Evolutionary conservation across 2,888 invertebrate species (phyloP).

Genomic region (Tortrix viridana): DNA sequence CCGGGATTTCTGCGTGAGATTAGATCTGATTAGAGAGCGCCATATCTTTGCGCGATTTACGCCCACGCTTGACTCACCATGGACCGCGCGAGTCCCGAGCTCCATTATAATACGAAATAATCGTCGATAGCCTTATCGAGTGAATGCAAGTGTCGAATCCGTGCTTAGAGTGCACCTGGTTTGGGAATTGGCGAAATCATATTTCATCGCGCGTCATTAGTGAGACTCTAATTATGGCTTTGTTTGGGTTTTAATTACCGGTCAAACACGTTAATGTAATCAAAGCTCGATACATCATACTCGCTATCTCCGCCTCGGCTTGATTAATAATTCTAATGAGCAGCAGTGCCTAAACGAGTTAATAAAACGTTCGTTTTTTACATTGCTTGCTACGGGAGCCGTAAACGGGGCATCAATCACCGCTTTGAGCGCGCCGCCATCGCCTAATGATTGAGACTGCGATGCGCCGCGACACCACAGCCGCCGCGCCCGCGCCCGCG

Average conservation of each 20-base stretch:
- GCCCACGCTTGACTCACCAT: slow-evolving; percentile 63
- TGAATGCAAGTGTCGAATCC: slow-evolving; percentile 37
- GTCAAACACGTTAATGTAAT: slow-evolving; percentile 80
- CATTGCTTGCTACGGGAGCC: slow-evolving; percentile 72
- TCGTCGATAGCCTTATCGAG: slow-evolving; percentile 23
- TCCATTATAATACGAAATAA: slow-evolving; percentile 32
- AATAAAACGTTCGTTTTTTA: slow-evolving; percentile 82
- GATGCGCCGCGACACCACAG: too few relatives aligned
- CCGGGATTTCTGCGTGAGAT: slow-evolving; percentile 65
- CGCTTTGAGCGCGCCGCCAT: slow-evolving; percentile 78
- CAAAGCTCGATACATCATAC: slow-evolving; percentile 83
- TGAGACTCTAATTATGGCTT: slow-evolving; percentile 48
- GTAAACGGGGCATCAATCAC: slow-evolving; percentile 84
- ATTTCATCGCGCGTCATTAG: slow-evolving; percentile 64
- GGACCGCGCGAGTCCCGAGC: slow-evolving; percentile 40
- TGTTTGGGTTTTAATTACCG: slow-evolving; percentile 77
- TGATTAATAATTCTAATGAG: slow-evolving; percentile 84
- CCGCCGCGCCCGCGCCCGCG: slow-evolving; percentile 25
- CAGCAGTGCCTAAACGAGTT: slow-evolving; percentile 83
- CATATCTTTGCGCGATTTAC: slow-evolving; percentile 57
- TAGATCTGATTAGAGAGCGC: slow-evolving; percentile 57
- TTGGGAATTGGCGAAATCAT: slow-evolving; percentile 52
- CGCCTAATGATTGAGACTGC: slow-evolving; percentile 81
- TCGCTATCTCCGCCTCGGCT: slow-evolving; percentile 79
- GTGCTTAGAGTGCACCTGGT: slow-evolving; percentile 30